Percentiles rank a stretch among this genome's conserved stretches.
Conservation (phyloP, 2,113 vertebrate genomes). For the Dromiciops gliroides region DNA sequence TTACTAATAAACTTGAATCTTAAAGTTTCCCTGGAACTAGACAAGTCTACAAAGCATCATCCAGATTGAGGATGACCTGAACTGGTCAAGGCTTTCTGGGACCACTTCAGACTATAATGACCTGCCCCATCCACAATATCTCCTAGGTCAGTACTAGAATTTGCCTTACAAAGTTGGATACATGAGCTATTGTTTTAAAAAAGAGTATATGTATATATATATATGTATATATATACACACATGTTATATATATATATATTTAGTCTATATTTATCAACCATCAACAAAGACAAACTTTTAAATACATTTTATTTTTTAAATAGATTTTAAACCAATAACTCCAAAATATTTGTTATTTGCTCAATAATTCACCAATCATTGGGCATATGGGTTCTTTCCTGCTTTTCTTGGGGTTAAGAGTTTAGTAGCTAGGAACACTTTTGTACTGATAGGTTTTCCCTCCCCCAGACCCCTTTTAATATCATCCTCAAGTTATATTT, state of each 20-base stretch:
- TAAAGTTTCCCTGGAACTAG: not conserved
- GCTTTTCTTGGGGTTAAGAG: not conserved
- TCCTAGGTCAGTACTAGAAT: not conserved
- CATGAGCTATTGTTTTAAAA: not conserved
- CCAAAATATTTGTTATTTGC: not conserved
- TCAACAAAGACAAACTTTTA: not conserved
- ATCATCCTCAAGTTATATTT: not conserved
- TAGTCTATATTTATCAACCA: not conserved
- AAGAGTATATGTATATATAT: no score
- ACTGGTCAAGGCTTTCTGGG: not conserved
- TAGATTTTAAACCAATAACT: not conserved
- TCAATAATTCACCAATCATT: not conserved
- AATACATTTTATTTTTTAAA: not conserved
- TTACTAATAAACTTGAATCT: not conserved
- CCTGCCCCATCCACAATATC: not conserved
- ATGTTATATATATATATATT: not conserved
- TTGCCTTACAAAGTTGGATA: conserved; percentile 29
- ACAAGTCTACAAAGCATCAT: not conserved
- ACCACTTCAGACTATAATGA: not conserved
- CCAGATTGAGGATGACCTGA: not conserved
- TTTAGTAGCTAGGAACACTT: not conserved
- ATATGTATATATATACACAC: no score
- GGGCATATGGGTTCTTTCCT: not conserved
- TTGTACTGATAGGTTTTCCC: not conserved
- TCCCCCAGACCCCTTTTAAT: not conserved